Evolutionary conservation across 2,888 invertebrate genomes (phyloP).

Genomic region (Plagodis pulveraria): DNA sequence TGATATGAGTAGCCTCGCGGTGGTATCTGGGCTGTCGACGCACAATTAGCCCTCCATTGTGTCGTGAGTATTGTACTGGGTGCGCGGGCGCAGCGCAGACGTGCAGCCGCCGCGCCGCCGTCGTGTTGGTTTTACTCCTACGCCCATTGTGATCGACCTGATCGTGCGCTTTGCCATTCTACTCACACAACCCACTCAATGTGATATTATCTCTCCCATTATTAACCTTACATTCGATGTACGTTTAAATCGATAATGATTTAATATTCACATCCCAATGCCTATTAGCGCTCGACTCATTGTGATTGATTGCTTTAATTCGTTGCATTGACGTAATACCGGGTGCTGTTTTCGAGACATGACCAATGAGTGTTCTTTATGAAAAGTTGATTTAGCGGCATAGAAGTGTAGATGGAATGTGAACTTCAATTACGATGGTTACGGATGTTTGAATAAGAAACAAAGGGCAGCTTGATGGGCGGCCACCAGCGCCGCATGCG

Average conservation of each 20-base stretch:
- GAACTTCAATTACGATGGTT: constrained; percentile 33
- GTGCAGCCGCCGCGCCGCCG: constrained; percentile 12
- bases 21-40: constrained; percentile 74
- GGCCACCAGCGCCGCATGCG: constrained; percentile 64
- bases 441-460: constrained; percentile 47
- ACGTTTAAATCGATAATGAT: constrained; percentile 65
- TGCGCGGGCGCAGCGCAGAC: constrained; percentile 62
- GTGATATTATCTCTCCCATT: constrained; percentile 74
- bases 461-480: constrained; percentile 51
- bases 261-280: constrained; percentile 54
- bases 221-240: constrained; percentile 64
- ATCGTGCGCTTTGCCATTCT: constrained; percentile 67
- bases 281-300: constrained; percentile 54
- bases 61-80: constrained; percentile 56
- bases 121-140: constrained; percentile 76
- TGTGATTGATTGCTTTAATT: constrained; percentile 68
- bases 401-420: constrained; percentile 11
- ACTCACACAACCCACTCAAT: constrained; percentile 58
- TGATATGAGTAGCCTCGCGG: constrained; percentile 57
- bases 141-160: constrained; percentile 73
- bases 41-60: constrained; percentile 81
- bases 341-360: constrained; percentile 44
- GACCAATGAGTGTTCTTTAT: constrained; percentile 23
- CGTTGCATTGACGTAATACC: constrained; percentile 44
- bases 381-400: constrained; percentile 3